Percentiles rank a stretch among this genome's conserved stretches.
These are phyloP conservation scores for Thamnophis sirtalis DNA, from an alignment of 2,113 vertebrate genomes.

Conservation along the genomic window DNA sequence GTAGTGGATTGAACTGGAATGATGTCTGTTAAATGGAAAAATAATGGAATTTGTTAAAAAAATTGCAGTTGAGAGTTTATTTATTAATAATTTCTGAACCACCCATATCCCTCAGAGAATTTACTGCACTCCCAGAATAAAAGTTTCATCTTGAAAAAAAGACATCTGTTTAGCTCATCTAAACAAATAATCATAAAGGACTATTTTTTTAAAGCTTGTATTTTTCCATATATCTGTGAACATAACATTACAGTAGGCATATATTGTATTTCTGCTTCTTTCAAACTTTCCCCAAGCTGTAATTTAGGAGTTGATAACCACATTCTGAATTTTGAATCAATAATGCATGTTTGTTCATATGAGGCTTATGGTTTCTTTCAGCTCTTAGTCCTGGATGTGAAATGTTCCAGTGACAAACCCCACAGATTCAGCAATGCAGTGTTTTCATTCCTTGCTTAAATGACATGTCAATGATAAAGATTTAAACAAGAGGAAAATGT, in stretches of 20 bases:
- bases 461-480: constrained; percentile 61
- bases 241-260: background rate
- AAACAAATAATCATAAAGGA: background rate
- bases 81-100: background rate
- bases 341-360: background rate
- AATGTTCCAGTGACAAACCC: background rate
- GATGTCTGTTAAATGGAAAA: background rate
- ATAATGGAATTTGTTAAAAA: background rate
- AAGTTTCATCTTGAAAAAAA: background rate
- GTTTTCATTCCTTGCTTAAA: constrained; percentile 46
- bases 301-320: background rate
- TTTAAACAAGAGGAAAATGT: constrained; percentile 64
- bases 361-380: background rate
- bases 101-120: background rate
- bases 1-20: background rate
- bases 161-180: background rate
- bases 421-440: background rate
- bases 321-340: background rate
- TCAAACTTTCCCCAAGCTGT: background rate
- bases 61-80: background rate
- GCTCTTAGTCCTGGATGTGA: background rate
- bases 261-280: background rate
- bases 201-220: background rate
- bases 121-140: background rate
- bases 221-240: background rate